Evolutionary conservation across 92 coral and sea anemone species (phyloP).

Genomic region (Pocillopora meandrina): DNA sequence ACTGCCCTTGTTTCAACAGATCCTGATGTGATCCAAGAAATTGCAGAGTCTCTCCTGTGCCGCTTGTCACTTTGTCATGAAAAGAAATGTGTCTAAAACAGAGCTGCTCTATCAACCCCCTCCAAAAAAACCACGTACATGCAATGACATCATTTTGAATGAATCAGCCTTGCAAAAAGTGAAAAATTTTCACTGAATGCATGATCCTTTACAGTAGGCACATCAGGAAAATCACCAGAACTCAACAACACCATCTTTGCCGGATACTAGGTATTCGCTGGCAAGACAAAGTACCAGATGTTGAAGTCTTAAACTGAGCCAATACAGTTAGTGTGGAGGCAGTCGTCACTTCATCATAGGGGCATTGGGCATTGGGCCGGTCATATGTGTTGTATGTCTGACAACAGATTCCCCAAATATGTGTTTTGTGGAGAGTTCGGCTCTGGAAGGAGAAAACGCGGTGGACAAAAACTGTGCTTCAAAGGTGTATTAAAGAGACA

Average conservation of each 20-base stretch:
- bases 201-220: slow-evolving; percentile 28
- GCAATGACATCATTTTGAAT: not conserved
- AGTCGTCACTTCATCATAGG: slow-evolving; percentile 17
- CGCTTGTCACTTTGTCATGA: too few relatives aligned
- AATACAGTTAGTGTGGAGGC: slow-evolving; percentile 21
- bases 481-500: slow-evolving; percentile 39
- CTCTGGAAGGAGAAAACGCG: slow-evolving; percentile 13
- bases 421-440: slow-evolving; percentile 26
- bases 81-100: too few relatives aligned
- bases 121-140: not conserved
- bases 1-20: too few relatives aligned
- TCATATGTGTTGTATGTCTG: slow-evolving; percentile 25
- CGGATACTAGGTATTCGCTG: slow-evolving; percentile 28
- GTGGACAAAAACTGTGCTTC: slow-evolving; percentile 35
- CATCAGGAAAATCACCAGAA: slow-evolving; percentile 6
- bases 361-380: slow-evolving; percentile 37
- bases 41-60: too few relatives aligned
- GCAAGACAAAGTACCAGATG: slow-evolving; percentile 23
- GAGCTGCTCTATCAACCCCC: too few relatives aligned
- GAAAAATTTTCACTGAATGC: not conserved
- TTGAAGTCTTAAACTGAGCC: slow-evolving; percentile 26
- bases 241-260: slow-evolving; percentile 17
- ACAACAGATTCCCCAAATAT: not conserved
- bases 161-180: too few relatives aligned
- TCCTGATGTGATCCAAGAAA: too few relatives aligned